phyloP scores from a whole-genome alignment of 2,113 vertebrate species.

The Epinephelus moara region DNA sequence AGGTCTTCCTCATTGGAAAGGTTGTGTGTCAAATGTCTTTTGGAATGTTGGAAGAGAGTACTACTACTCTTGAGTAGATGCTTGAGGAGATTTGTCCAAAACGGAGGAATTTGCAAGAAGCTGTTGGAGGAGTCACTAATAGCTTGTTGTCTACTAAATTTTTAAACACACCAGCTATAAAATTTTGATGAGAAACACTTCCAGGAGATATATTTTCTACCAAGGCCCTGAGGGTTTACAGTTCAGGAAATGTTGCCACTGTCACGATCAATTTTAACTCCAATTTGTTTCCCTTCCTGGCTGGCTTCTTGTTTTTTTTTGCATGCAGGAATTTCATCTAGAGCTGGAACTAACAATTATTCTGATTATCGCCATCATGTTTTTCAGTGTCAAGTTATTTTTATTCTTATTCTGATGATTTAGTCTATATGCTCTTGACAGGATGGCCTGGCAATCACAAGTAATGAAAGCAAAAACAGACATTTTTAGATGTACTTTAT shows the following conservation, averaged over 20 bases:
- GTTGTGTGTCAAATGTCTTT: background rate
- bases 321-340: background rate
- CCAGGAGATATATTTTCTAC: background rate
- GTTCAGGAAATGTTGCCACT: background rate
- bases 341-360: background rate
- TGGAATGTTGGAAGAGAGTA: background rate
- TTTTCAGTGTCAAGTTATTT: background rate
- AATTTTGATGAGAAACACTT: constrained; percentile 3
- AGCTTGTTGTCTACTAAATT: background rate
- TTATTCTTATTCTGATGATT: background rate
- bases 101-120: background rate
- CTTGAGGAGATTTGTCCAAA: background rate
- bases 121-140: background rate
- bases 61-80: background rate
- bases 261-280: background rate
- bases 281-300: background rate
- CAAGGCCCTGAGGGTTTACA: too few relatives aligned
- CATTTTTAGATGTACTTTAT: background rate
- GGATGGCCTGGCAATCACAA: background rate
- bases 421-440: background rate
- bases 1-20: background rate
- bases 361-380: background rate
- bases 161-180: background rate
- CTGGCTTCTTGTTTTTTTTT: background rate
- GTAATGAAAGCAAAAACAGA: background rate